Evolutionary conservation across 2,888 invertebrate genomes (phyloP), one percentile per base, ranked within the genome.

Genomic region (Liposcelis brunnea): DNA sequence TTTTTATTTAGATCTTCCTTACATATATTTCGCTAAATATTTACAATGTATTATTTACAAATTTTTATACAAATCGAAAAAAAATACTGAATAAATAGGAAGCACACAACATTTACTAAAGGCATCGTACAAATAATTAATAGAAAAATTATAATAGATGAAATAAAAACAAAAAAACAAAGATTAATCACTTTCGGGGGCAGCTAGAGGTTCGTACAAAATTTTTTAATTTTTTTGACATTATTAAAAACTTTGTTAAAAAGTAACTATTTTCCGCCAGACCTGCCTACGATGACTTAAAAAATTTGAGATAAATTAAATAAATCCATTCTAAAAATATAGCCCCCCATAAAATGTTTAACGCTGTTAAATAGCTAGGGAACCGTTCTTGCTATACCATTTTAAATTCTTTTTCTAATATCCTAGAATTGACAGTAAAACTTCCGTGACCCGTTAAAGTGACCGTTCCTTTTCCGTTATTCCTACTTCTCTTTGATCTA

Each of bases 361-460:
- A n/a, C 4, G 26, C 26, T 26, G 26, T 26, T 8, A 26, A 26
- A 26, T 4, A n/a, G n/a, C n/a, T n/a, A n/a, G n/a, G n/a, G n/a
- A n/a, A n/a, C n/a, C n/a, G 4, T 43, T 43, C 7, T 36, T 4
- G n/a, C 15, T n/a, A 45, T 14, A 42, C 21, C 38, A 45, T 21
- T 18, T 18, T 26, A 31, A 43, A 34, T 33, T 43, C 6, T 6
- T 46, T 16, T 34, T 55, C 60, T 67, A 58, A 75, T 75, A 60
- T 75, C 74, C 40, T 14, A 19, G 40, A 40, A 19, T 40, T 40
- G 12, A 58, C 75, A 75, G 58, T 75, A 75, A 54, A 75, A 75
- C 58, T 75, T 74, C 3, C 60, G n/a, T 68, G 67, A 40, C 68
- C 69, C 11, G 67, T 63, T 33, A 64, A 60, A 57, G 65, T 58